Evolutionary conservation across 2,113 vertebrate species (phyloP).

Genomic region (Turnix velox): DNA sequence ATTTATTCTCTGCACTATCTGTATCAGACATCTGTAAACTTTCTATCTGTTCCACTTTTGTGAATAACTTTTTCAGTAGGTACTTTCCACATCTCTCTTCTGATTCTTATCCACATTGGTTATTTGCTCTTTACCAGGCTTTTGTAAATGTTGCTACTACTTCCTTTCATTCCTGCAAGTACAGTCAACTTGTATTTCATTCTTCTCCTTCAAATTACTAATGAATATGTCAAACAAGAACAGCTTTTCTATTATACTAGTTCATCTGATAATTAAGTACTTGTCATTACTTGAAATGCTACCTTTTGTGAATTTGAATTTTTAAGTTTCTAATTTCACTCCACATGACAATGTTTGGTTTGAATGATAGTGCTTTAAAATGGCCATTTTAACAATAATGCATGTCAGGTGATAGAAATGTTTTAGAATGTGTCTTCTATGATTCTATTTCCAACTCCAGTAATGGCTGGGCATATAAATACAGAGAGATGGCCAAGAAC

Average conservation of each 20-base stretch:
- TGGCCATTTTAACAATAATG: not conserved
- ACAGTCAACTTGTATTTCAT: not conserved
- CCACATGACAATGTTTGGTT: not conserved
- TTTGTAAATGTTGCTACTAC: not conserved
- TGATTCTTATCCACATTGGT: not conserved
- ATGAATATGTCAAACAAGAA: not conserved
- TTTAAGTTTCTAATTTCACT: not conserved
- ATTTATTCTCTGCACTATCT: not conserved
- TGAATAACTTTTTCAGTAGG: not conserved
- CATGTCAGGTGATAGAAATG: not conserved
- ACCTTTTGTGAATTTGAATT: not conserved
- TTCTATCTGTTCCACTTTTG: not conserved
- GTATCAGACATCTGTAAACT: not conserved
- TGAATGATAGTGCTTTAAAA: not conserved
- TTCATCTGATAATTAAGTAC: not conserved
- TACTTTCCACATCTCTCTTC: not conserved
- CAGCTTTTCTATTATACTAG: not conserved
- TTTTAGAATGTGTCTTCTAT: not conserved
- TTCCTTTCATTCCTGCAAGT: not conserved
- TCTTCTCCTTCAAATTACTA: not conserved
- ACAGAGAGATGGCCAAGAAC: not conserved
- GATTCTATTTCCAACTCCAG: not conserved
- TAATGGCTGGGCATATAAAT: slow-evolving; percentile 10
- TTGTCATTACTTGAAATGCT: not conserved
- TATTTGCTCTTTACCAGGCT: not conserved